These are phyloP conservation scores for Thecophora atra DNA, from an alignment of 2,888 invertebrate genomes.

Conservation along the genomic window DNA sequence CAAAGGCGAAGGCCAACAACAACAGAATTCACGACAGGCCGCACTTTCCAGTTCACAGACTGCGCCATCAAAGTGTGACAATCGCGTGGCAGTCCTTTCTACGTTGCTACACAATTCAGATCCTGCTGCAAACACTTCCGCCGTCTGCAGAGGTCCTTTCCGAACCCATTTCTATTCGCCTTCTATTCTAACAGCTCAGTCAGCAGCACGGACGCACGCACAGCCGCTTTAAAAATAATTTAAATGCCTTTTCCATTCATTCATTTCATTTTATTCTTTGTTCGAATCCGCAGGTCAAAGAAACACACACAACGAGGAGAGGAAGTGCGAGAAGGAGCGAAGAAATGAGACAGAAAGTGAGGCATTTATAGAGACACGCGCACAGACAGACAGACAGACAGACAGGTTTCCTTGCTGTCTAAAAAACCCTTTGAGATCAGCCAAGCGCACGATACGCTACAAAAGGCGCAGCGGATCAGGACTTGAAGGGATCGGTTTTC, in stretches of 20 bases:
- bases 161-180: not conserved
- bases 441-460: conserved; percentile 1
- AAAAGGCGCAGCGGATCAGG: conserved; percentile 11
- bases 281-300: not conserved
- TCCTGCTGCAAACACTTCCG: conserved; percentile 31
- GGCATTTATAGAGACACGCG: not conserved
- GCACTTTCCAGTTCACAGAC: conserved; percentile 30
- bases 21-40: not conserved
- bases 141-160: conserved; percentile 16
- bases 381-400: not conserved
- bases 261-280: not conserved
- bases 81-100: conserved; percentile 50
- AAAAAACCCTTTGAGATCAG: not conserved
- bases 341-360: not conserved
- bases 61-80: conserved; percentile 48
- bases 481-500: not conserved
- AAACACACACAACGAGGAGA: not conserved
- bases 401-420: not conserved
- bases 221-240: conserved; percentile 17
- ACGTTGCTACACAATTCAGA: conserved; percentile 33
- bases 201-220: conserved; percentile 14
- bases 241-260: conserved; percentile 24
- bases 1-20: not conserved
- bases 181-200: not conserved
- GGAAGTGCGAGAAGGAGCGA: not conserved